Conservation (phyloP, 2,113 vertebrate genomes). For the Numida meleagris region DNA sequence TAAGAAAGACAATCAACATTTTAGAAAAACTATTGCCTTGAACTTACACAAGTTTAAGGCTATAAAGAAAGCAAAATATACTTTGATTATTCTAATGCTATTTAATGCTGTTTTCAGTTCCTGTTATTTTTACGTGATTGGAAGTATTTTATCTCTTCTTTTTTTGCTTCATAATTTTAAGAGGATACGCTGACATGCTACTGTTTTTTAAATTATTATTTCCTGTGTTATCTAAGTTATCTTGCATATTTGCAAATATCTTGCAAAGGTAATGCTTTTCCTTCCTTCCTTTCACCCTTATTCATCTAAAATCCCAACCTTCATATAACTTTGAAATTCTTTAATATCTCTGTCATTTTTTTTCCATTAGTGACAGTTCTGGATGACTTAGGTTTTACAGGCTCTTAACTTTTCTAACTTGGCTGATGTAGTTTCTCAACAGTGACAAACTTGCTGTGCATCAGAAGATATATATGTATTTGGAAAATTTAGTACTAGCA, state of each 20-base stretch:
- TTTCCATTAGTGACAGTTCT: slow-evolving; percentile 65
- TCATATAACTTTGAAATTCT: slow-evolving; percentile 63
- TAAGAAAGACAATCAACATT: neutral
- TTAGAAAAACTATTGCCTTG: neutral
- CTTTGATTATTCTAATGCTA: neutral
- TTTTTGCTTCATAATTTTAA: neutral
- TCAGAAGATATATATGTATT: slow-evolving; percentile 63
- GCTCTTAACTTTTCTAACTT: slow-evolving; percentile 69
- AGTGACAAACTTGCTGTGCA: slow-evolving; percentile 54
- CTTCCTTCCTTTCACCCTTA: slow-evolving; percentile 32
- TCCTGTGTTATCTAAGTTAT: neutral
- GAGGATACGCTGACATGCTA: neutral
- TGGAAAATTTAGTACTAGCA: slow-evolving; percentile 63
- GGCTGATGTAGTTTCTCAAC: slow-evolving; percentile 59
- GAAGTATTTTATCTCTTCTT: neutral
- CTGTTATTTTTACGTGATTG: neutral
- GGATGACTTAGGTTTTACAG: slow-evolving; percentile 68
- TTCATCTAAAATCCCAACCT: slow-evolving; percentile 21
- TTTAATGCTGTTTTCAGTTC: neutral
- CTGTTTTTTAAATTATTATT: neutral
- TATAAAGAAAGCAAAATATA: neutral
- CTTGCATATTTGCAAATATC: no score
- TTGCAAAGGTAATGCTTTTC: neutral
- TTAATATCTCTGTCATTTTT: slow-evolving; percentile 44
- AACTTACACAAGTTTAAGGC: neutral